Percentiles rank a stretch among this genome's conserved stretches.
Conservation (phyloP, 2,888 invertebrate species). For the Zhuqinia jingwanae region DNA sequence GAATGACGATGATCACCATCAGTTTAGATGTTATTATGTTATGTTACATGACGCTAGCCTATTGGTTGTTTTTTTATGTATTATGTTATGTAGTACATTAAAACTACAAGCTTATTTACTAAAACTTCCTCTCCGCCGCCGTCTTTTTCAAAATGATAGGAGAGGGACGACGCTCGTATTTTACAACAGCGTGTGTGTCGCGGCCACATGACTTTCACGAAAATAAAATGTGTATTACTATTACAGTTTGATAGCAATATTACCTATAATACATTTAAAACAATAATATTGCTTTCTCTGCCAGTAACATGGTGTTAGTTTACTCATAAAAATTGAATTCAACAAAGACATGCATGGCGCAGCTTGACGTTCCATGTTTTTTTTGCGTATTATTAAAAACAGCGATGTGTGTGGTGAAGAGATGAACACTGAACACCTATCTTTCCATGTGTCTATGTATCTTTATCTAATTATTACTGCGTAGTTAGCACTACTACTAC, state of each 20-base stretch:
- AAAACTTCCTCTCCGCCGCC: slow-evolving; percentile 59
- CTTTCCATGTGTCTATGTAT: too few relatives aligned
- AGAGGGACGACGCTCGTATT: slow-evolving; percentile 55
- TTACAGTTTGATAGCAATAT: neutral
- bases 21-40: slow-evolving; percentile 29
- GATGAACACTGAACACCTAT: slow-evolving; percentile 30
- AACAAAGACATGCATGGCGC: too few relatives aligned
- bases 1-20: slow-evolving; percentile 35
- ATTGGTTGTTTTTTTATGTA: neutral
- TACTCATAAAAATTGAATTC: too few relatives aligned
- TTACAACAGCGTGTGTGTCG: slow-evolving; percentile 49
- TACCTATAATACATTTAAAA: neutral
- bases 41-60: too few relatives aligned
- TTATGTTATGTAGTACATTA: slow-evolving; percentile 29
- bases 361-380: too few relatives aligned
- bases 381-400: too few relatives aligned
- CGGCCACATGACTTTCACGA: slow-evolving; percentile 57
- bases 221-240: neutral
- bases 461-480: slow-evolving; percentile 28
- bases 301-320: too few relatives aligned
- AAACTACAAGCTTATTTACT: slow-evolving; percentile 36
- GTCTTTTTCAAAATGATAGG: slow-evolving; percentile 58
- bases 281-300: neutral
- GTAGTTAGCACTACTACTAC: slow-evolving; percentile 46
- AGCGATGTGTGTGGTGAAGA: too few relatives aligned